phyloP scores from a whole-genome alignment of 2,888 invertebrate genomes.

The Nephrotoma guestfalica region DNA sequence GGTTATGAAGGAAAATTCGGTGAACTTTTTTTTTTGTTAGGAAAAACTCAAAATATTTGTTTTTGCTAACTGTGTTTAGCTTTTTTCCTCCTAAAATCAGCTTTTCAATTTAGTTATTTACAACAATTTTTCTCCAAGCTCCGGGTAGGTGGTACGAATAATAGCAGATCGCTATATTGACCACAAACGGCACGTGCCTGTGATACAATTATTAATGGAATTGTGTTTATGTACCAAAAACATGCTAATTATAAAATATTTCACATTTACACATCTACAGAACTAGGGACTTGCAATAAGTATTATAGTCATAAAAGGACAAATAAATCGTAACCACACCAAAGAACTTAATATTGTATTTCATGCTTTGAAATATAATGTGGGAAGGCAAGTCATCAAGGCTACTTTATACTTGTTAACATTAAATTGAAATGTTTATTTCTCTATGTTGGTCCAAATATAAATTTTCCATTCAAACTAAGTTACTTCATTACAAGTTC shows the following conservation, averaged over 20 bases:
- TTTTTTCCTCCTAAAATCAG: no score
- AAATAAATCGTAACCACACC: not conserved
- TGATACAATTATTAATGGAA: not conserved
- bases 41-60: no score
- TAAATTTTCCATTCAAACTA: not conserved
- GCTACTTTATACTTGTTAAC: no score
- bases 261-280: not conserved
- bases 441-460: not conserved
- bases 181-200: not conserved
- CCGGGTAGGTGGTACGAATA: no score
- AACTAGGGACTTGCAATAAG: not conserved
- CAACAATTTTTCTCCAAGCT: no score
- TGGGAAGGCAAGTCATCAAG: not conserved
- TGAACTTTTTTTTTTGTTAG: no score
- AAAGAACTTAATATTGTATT: not conserved
- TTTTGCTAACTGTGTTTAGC: no score
- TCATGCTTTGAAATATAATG: not conserved
- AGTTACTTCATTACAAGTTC: not conserved
- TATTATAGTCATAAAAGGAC: not conserved
- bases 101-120: no score
- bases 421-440: not conserved
- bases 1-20: no score
- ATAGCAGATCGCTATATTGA: not conserved
- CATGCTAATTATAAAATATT: not conserved
- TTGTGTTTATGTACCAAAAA: not conserved